These are phyloP conservation scores for Smithornis capensis DNA, from an alignment of 2,113 vertebrate genomes.

Conservation along the genomic window DNA sequence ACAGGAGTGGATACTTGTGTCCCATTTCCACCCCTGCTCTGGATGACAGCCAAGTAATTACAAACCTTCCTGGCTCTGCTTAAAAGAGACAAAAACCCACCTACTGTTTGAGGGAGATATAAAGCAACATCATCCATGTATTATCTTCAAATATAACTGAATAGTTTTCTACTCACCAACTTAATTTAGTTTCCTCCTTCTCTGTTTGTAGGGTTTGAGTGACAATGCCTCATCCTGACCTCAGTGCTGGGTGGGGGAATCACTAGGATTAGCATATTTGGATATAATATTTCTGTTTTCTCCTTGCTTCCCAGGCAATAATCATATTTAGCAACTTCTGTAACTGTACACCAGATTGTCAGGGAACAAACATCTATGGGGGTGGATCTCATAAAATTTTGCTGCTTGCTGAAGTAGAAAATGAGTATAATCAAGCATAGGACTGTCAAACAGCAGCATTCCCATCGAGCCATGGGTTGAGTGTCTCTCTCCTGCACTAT, in stretches of 20 bases:
- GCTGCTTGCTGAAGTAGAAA: constrained; percentile 33
- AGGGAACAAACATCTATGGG: constrained; percentile 32
- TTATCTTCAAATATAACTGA: not conserved
- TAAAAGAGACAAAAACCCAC: not conserved
- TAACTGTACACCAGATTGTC: constrained; percentile 23
- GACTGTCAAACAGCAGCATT: not conserved
- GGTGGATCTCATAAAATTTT: constrained; percentile 45
- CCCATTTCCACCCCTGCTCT: not conserved
- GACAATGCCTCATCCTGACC: not conserved
- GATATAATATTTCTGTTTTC: constrained; percentile 24
- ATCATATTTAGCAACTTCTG: constrained; percentile 59
- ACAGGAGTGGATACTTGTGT: not conserved
- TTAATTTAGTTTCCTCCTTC: not conserved
- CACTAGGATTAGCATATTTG: not conserved
- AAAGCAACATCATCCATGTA: not conserved
- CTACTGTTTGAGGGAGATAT: not conserved
- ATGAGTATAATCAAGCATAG: constrained; percentile 4
- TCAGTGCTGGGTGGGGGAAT: not conserved
- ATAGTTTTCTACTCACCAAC: not conserved
- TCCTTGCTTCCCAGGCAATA: constrained; percentile 34
- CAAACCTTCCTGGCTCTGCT: not conserved
- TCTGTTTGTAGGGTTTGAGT: not conserved
- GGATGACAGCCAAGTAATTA: not conserved
- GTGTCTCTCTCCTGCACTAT: not conserved
- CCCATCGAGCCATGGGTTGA: not conserved